These are phyloP conservation scores for Paramuricea clavata DNA, from an alignment of 92 coral and sea anemone genomes.

Conservation along the genomic window DNA sequence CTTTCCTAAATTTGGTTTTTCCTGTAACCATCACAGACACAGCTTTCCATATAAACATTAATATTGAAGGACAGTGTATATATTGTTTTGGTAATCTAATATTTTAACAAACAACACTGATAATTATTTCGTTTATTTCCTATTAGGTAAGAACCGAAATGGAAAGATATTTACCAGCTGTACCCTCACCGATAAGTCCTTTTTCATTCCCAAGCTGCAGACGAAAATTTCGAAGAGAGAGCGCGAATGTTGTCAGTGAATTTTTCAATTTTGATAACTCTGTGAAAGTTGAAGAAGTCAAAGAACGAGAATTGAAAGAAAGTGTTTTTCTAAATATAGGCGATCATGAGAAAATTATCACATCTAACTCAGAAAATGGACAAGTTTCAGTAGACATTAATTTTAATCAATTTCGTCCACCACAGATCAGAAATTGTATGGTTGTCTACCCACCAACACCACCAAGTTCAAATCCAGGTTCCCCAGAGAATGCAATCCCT, in stretches of 20 bases:
- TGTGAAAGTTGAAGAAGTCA: constrained; percentile 72
- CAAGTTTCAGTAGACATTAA: constrained; percentile 47
- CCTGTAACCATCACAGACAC: neutral
- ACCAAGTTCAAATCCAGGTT: constrained; percentile 98
- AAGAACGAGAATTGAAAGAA: constrained; percentile 50
- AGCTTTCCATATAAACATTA: neutral
- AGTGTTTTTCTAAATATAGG: constrained; percentile 58
- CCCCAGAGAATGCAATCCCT: constrained; percentile 89
- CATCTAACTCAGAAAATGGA: constrained; percentile 40
- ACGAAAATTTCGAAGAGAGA: constrained; percentile 96
- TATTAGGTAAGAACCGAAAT: constrained; percentile 91
- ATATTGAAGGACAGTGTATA: neutral
- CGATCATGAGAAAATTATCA: constrained; percentile 53
- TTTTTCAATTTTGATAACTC: constrained; percentile 92
- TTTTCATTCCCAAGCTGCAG: constrained; percentile 77
- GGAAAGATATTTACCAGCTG: constrained; percentile 88
- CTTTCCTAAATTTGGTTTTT: neutral
- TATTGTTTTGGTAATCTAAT: neutral
- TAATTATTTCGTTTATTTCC: constrained; percentile 19
- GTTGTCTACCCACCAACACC: constrained; percentile 97
- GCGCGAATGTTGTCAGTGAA: constrained; percentile 98
- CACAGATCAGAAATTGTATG: constrained; percentile 53
- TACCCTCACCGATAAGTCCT: constrained; percentile 92
- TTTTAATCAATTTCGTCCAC: constrained; percentile 41
- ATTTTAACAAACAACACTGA: neutral